Evolutionary conservation across 2,113 vertebrate genomes (phyloP), one percentile per base, ranked within the genome.

Genomic region (Acrocephalus arundinaceus): DNA sequence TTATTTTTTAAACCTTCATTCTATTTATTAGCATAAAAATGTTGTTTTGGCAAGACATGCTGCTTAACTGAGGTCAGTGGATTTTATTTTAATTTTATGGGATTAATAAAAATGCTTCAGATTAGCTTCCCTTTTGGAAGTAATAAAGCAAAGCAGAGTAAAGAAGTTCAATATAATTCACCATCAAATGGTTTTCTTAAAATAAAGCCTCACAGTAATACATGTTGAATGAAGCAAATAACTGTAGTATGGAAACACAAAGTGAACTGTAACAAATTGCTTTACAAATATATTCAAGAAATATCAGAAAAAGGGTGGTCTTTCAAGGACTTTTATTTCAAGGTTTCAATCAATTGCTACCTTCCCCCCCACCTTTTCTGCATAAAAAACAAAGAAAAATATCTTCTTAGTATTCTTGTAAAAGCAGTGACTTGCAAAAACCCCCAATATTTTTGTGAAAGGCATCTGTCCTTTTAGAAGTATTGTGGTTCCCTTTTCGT

Each of bases 331-430:
- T 84, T 85, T 71, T 5, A 65, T 89, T 75, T 63, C 74, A 54
- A 65, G 13, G 25, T 49, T 45, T 90, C 28, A n/a, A 31, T 46
- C 65, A 65, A 31, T 52, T 70, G 10, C 48, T 80, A 13, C 13
- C 59, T 30, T 15, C 16, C 0, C 24, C 23, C 1, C 1, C 5
- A 2, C 6, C 10, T 3, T 57, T 30, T 25, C 41, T 28, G 28
- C 48, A 66, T 30, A 10, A 71, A 62, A 88, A 74, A 2, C 10
- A 70, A 91, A 61, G 2, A 15, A 28, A 85, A 62, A 68, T 51
- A 19, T 46, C 18, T 89, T 66, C 24, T 46, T 66, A 22, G 20
- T 48, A 30, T 76, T 75, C 70, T 76, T 85, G 27, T 86, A 55
- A 58, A 73, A 51, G 12, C 21, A 23, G 11, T 71, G 54, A 35